Evolutionary conservation across 53 echinoderm and acorn worm species (phyloP).

Genomic region (Paracentrotus lividus): DNA sequence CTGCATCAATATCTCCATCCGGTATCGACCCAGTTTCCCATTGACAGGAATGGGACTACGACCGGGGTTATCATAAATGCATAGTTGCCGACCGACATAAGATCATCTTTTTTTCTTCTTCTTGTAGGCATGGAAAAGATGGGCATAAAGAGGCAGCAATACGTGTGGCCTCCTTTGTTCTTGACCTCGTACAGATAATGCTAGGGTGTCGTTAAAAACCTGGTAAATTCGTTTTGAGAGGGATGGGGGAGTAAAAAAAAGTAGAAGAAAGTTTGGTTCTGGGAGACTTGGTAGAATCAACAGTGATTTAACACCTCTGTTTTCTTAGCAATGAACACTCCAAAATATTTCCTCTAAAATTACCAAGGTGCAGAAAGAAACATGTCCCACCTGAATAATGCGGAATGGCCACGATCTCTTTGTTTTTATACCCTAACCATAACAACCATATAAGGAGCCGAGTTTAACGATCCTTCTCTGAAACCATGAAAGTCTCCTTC

Average conservation of each 20-base stretch:
- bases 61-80: conserved; percentile 55
- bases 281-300: conserved; percentile 61
- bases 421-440: conserved; percentile 11
- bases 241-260: not conserved
- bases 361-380: conserved; percentile 42
- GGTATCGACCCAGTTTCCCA: conserved; percentile 67
- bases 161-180: conserved; percentile 51
- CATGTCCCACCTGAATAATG: conserved; percentile 34
- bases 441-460: conserved; percentile 18
- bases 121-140: not conserved
- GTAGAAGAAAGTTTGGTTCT: conserved; percentile 59
- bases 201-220: not conserved
- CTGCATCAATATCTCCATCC: conserved; percentile 67
- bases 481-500: not conserved
- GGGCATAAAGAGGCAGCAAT: conserved; percentile 24
- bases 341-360: conserved; percentile 64
- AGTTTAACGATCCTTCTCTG: conserved; percentile 7
- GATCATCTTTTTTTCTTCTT: not conserved
- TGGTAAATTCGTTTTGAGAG: conserved; percentile 37
- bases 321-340: conserved; percentile 60
- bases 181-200: conserved; percentile 23
- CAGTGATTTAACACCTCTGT: conserved; percentile 64
- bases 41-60: conserved; percentile 60
- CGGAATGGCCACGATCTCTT: not conserved
- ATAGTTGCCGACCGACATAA: conserved; percentile 37